These are phyloP conservation scores for Pyrgilauda ruficollis DNA, from an alignment of 2,113 vertebrate species.

Conservation along the genomic window DNA sequence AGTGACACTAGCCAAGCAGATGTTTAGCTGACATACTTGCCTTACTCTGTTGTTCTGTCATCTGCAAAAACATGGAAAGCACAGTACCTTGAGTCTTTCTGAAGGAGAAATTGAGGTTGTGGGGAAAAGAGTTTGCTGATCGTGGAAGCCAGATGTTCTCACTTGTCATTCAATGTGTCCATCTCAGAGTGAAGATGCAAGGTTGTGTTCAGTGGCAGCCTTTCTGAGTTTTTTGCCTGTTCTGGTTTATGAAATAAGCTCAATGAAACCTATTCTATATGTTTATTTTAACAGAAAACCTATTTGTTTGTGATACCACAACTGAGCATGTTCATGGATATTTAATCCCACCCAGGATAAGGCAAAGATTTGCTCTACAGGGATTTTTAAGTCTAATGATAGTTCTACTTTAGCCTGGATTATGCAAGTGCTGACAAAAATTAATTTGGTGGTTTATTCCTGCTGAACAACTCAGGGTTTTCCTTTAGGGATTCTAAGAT, in stretches of 20 bases:
- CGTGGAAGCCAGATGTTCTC: background rate
- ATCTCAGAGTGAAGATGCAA: background rate
- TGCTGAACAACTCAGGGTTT: background rate
- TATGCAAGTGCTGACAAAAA: background rate
- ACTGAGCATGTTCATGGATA: background rate
- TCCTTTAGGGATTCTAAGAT: background rate
- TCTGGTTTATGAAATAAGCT: background rate
- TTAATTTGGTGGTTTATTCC: background rate
- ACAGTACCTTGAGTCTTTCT: background rate
- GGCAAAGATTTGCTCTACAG: background rate
- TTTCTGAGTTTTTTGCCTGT: background rate
- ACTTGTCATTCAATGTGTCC: background rate
- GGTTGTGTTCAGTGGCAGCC: background rate
- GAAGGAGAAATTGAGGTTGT: background rate
- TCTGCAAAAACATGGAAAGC: background rate
- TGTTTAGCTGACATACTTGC: background rate
- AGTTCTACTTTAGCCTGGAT: background rate
- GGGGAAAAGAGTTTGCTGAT: background rate
- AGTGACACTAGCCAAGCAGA: background rate
- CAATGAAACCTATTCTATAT: background rate
- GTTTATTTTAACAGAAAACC: slow-evolving; percentile 9
- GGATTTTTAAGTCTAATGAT: background rate
- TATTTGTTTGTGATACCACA: background rate
- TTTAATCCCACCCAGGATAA: background rate
- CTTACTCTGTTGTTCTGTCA: background rate